These are phyloP conservation scores for Arctia plantaginis DNA, from an alignment of 2,888 invertebrate genomes.

Conservation along the genomic window DNA sequence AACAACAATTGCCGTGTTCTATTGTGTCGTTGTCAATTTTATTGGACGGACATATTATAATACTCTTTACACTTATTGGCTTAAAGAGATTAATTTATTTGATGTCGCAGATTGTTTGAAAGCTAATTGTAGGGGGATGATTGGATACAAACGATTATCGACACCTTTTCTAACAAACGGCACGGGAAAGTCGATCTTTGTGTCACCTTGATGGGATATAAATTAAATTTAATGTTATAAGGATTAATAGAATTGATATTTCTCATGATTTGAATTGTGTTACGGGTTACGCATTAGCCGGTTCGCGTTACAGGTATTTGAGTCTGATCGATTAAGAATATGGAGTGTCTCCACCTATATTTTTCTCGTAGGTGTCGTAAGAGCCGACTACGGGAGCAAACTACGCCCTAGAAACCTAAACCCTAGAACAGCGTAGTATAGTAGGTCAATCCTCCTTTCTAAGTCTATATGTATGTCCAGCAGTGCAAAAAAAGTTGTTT, in stretches of 20 bases:
- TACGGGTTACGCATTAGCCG: neutral
- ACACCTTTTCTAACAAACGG: constrained; percentile 20
- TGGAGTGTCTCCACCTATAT: too few relatives aligned
- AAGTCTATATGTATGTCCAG: too few relatives aligned
- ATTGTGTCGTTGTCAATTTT: constrained; percentile 41
- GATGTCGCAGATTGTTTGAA: constrained; percentile 36
- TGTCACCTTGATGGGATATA: constrained; percentile 11
- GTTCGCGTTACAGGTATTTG: neutral
- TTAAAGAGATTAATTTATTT: constrained; percentile 50
- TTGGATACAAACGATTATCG: constrained; percentile 21
- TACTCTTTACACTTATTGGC: constrained; percentile 43
- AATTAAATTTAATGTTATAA: constrained; percentile 20
- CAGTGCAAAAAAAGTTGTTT: neutral
- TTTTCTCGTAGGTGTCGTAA: too few relatives aligned
- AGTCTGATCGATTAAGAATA: too few relatives aligned
- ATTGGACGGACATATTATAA: constrained; percentile 37
- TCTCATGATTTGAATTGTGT: neutral
- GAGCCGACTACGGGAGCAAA: too few relatives aligned
- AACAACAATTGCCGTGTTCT: constrained; percentile 37
- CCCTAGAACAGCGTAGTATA: too few relatives aligned
- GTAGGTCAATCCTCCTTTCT: too few relatives aligned
- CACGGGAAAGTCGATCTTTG: constrained; percentile 15
- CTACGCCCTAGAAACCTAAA: too few relatives aligned
- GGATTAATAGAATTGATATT: constrained; percentile 13
- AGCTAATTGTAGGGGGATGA: constrained; percentile 46